Percentiles rank a stretch among this genome's conserved stretches.
phyloP scores from a whole-genome alignment of 1,140 invertebrate genomes.

The Drosophila neocordata region DNA sequence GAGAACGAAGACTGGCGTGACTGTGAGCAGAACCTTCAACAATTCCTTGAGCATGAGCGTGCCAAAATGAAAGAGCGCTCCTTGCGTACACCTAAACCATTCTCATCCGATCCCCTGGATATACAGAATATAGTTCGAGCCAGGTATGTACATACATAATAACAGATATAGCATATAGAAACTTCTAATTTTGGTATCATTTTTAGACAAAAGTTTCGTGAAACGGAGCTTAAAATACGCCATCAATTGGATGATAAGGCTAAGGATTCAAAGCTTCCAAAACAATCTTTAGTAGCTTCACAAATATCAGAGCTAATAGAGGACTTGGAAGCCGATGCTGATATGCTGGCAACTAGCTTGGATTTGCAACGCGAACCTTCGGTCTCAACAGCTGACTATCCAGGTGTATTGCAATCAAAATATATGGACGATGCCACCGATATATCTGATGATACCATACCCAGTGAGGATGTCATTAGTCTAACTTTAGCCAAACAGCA shows the following conservation, averaged over 20 bases:
- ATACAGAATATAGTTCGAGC: conserved; percentile 74
- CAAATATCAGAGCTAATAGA: conserved; percentile 42
- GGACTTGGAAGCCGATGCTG: conserved; percentile 14
- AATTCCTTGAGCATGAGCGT: conserved; percentile 74
- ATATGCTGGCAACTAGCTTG: conserved; percentile 27
- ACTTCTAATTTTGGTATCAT: background rate
- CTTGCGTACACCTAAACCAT: conserved; percentile 59
- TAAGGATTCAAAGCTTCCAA: conserved; percentile 30
- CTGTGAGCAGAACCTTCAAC: conserved; percentile 76
- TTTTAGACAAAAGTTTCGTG: conserved; percentile 76
- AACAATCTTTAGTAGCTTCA: conserved; percentile 18
- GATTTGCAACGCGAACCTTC: conserved; percentile 43
- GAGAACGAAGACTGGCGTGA: conserved; percentile 78
- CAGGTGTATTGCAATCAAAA: conserved; percentile 38
- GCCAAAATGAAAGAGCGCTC: conserved; percentile 79
- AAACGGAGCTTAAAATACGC: conserved; percentile 74
- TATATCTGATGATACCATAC: conserved; percentile 56
- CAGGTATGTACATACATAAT: conserved; percentile 45
- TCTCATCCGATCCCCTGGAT: conserved; percentile 72
- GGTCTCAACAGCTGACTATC: conserved; percentile 34
- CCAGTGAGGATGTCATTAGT: conserved; percentile 63
- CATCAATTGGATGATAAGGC: conserved; percentile 66
- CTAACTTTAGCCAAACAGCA: conserved; percentile 65
- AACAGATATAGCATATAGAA: background rate
- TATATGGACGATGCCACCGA: conserved; percentile 70